These are phyloP conservation scores for Apeltes quadracus DNA, from an alignment of 2,113 vertebrate genomes.

Conservation along the genomic window DNA sequence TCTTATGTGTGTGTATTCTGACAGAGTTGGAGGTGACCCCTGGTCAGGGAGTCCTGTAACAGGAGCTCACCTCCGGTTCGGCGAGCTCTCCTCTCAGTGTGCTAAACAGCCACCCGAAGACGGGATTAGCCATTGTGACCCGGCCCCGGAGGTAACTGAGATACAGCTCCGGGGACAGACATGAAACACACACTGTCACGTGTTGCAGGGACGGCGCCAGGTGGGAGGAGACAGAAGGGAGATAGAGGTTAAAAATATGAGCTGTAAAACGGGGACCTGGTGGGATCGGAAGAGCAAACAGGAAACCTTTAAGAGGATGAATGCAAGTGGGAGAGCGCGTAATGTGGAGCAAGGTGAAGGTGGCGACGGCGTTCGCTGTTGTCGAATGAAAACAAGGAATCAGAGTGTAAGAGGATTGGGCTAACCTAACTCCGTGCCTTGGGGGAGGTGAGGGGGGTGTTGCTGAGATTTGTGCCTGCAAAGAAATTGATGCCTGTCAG, in stretches of 20 bases:
- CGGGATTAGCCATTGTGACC: constrained; percentile 80
- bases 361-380: constrained; percentile 73
- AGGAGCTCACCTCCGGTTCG: constrained; percentile 80
- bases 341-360: constrained; percentile 65
- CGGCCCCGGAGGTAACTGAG: constrained; percentile 77
- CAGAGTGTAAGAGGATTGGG: constrained; percentile 84
- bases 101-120: constrained; percentile 84
- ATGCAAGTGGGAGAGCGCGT: constrained; percentile 42
- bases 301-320: constrained; percentile 76
- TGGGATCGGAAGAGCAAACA: constrained; percentile 70
- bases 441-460: constrained; percentile 60
- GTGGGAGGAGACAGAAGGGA: constrained; percentile 36
- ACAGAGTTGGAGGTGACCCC: constrained; percentile 78
- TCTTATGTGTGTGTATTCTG: constrained; percentile 28
- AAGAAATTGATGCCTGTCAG: constrained; percentile 94
- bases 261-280: constrained; percentile 40
- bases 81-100: constrained; percentile 75
- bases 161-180: constrained; percentile 74
- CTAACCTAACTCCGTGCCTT: constrained; percentile 81
- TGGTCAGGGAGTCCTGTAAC: constrained; percentile 82
- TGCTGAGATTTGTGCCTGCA: constrained; percentile 89
- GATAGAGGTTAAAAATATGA: constrained; percentile 36
- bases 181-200: constrained; percentile 72
- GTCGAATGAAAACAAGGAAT: constrained; percentile 80
- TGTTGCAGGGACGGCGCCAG: constrained; percentile 52